Base-by-base conservation (phyloP, 2,797 vertebrate genomes). In the Rhinatrema bivittatum region DNA sequence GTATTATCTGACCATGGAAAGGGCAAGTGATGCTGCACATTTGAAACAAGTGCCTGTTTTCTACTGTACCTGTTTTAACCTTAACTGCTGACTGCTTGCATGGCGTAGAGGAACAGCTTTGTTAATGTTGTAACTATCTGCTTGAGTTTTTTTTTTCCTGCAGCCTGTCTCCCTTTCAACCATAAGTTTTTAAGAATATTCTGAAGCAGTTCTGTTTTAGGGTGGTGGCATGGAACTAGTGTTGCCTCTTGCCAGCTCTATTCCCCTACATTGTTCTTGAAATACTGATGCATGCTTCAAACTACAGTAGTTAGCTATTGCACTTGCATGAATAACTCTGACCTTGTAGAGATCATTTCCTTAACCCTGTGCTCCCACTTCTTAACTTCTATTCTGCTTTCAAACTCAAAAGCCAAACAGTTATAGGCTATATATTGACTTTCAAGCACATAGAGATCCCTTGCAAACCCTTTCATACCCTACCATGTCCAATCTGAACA, bases 171-270 rank as follows among this genome's bases (percentile, higher is more conserved):
- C 87, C 78, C 84, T 91, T 84, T 81, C 83, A 74, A 85, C 76
- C 86, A 80, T 87, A 82, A 80, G 78, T 87, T 86, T 93, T 91
- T 91, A 84, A 88, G 94, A 99, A 99, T 98, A 97, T 98, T 97
- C 94, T 99, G 94, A 97, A 99, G 96, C 94, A 97, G 91, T 98
- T 99, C 96, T 99, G 96, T 99, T 99, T 99, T 93, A 97, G 94
- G 94, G 89, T 87, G 93, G 94, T 99, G 96, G 94, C 94, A 98
- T 99, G 94, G 96, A 99, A 98, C 94, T 89, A 81, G 93, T 65
- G 93, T 98, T 94, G 88, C 92, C 88, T 95, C 94, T 94, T 80
- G 87, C 85, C 70, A 69, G 78, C 75, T 85, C 81, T 71, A 93
- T 87, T 96, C 94, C 94, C 94, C 93, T 79, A 79, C 67, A 45